Base-by-base conservation (phyloP, 1,140 invertebrate species). In the Caenorhabditis briggsae region DNA sequence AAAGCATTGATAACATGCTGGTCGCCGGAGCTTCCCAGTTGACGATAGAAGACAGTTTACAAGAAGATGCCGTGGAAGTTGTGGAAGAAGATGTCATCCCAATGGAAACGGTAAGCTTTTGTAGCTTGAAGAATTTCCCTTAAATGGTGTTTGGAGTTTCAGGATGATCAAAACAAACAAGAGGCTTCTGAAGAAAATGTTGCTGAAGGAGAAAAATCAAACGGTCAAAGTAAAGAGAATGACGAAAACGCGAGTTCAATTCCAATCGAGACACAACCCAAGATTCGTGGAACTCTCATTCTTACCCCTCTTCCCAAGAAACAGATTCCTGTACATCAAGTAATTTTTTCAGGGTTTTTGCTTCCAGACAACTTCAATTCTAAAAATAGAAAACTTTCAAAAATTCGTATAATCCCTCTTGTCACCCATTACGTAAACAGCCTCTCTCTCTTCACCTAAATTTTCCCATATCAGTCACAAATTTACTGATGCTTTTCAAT, bases 1-100 rank as follows among this genome's bases (percentile, higher is more conserved):
- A 88, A n/a, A n/a, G 16, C 41, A 61, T 90, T 16, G 70, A 78
- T 53, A 78, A 78, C 14, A 50, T 78, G 46, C n/a, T 78, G n/a
- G n/a, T 53, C 3, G 43, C 46, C 8, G 70, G 70, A 78, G 50
- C 70, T 11, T 78, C 70, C 20, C 16, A 78, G 23, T 11, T 78
- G 1, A 78, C 53, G 70, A 78, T 78, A 12, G n/a, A 48, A 33
- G 61, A 41, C 8, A 9, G 6, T 23, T 33, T 3, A 33, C 14
- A 20, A 23, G 25, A 65, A 18, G 23, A 74, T 46, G 18, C 16
- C 16, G 65, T 5, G 12, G 41, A 74, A 78, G 70, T 14, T 7
- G 33, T 50, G 2, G n/a, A 20, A 18, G 46, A 78, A 18, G 20
- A 70, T 18, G 64, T 46, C 16, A 46, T 11, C 46, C 53, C 46